phyloP scores from a whole-genome alignment of 1,140 invertebrate species.

The Neuroterus valhalla region DNA sequence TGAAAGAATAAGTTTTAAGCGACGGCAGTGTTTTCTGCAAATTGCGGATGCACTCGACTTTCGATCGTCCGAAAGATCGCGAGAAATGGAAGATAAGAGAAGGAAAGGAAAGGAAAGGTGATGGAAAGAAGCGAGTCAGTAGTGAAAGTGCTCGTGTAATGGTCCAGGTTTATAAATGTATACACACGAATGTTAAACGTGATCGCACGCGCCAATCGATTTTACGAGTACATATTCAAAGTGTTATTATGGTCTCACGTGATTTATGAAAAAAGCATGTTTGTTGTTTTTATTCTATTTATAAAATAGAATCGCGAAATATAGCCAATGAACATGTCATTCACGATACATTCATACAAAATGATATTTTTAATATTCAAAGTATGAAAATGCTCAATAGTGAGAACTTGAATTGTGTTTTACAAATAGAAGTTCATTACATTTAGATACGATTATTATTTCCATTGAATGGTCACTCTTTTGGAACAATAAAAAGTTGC shows the following conservation, averaged over 20 bases:
- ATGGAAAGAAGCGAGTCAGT: slow-evolving; percentile 51
- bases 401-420: no score
- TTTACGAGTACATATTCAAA: slow-evolving; percentile 45
- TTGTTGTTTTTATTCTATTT: no score
- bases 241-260: background rate
- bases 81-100: slow-evolving; percentile 49
- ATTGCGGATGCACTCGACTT: slow-evolving; percentile 7
- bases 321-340: no score
- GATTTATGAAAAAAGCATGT: no score
- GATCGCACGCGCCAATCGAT: slow-evolving; percentile 43
- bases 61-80: background rate
- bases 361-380: no score
- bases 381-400: no score
- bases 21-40: background rate
- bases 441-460: no score
- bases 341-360: no score
- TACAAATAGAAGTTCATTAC: no score
- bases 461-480: no score
- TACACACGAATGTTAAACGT: slow-evolving; percentile 44
- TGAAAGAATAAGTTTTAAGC: background rate
- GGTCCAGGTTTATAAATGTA: slow-evolving; percentile 54
- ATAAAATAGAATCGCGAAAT: no score
- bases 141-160: slow-evolving; percentile 64
- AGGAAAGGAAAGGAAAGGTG: slow-evolving; percentile 46
- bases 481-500: no score